Conservation (phyloP, 2,113 vertebrate species). For the Furnarius figulus region DNA sequence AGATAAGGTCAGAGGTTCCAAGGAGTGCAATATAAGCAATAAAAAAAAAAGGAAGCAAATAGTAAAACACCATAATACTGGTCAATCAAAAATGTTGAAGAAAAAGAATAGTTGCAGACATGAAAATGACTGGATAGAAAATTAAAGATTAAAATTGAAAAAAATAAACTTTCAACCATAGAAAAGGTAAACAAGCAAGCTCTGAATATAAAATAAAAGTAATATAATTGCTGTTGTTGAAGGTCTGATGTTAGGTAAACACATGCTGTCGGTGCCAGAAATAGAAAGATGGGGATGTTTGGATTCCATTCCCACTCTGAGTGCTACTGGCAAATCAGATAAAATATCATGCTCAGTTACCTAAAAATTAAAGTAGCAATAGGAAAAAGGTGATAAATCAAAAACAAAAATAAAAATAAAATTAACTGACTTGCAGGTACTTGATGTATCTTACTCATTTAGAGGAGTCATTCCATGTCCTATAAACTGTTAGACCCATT, state of each 20-base stretch:
- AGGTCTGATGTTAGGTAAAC: neutral
- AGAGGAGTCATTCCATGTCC: neutral
- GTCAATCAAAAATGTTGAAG: neutral
- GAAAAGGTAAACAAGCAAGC: neutral
- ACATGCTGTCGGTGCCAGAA: neutral
- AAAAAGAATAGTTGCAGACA: neutral
- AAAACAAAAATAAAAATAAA: neutral
- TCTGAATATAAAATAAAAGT: neutral
- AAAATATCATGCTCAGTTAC: neutral
- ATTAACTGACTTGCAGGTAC: neutral
- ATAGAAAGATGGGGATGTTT: neutral
- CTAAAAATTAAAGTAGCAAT: neutral
- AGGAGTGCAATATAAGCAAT: neutral
- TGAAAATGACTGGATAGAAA: neutral
- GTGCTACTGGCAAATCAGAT: neutral
- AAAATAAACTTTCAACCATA: neutral
- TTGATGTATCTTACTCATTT: neutral
- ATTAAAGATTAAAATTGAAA: neutral
- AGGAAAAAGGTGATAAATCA: neutral
- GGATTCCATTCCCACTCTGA: neutral
- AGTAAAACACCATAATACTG: neutral
- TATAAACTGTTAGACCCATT: neutral
- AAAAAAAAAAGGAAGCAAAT: neutral
- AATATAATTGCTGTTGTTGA: neutral
- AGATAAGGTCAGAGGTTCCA: neutral